Evolutionary conservation across 37 sponge, comb jelly and placozoan species (phyloP).

Genomic region (Ephydatia muelleri): DNA sequence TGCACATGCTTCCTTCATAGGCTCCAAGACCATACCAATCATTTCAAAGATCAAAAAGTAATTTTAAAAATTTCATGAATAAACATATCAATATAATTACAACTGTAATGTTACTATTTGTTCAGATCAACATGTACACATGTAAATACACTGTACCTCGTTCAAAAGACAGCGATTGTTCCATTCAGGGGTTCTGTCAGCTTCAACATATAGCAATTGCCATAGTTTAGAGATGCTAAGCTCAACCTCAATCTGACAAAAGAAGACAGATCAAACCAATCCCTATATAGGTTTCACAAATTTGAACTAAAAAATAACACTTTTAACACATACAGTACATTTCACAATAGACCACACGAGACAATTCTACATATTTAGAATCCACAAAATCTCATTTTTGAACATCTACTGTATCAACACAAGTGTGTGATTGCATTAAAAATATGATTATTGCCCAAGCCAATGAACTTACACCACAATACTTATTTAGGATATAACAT

Average conservation of each 20-base stretch:
- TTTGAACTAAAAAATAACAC: too few relatives aligned
- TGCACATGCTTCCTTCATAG: not conserved
- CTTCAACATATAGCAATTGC: conserved; percentile 34
- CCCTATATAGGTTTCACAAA: too few relatives aligned
- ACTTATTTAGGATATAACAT: too few relatives aligned
- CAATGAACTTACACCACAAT: too few relatives aligned
- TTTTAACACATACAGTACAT: too few relatives aligned
- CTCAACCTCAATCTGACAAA: conserved; percentile 23
- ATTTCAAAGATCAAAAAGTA: not conserved
- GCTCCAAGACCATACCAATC: not conserved
- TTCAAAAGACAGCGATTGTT: conserved; percentile 25
- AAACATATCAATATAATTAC: not conserved
- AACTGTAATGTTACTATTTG: not conserved
- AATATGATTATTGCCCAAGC: too few relatives aligned
- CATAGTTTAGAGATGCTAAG: conserved; percentile 16
- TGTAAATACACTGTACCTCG: conserved; percentile 22
- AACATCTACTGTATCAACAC: too few relatives aligned
- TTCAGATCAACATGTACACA: not conserved
- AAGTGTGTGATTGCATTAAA: too few relatives aligned
- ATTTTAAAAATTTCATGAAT: not conserved
- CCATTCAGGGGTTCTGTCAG: conserved; percentile 31
- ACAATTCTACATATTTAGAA: too few relatives aligned
- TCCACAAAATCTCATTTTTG: too few relatives aligned
- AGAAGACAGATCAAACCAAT: not conserved
- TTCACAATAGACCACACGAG: too few relatives aligned